Evolutionary conservation across 2,113 vertebrate genomes (phyloP).

Genomic region (Elgaria multicarinata): DNA sequence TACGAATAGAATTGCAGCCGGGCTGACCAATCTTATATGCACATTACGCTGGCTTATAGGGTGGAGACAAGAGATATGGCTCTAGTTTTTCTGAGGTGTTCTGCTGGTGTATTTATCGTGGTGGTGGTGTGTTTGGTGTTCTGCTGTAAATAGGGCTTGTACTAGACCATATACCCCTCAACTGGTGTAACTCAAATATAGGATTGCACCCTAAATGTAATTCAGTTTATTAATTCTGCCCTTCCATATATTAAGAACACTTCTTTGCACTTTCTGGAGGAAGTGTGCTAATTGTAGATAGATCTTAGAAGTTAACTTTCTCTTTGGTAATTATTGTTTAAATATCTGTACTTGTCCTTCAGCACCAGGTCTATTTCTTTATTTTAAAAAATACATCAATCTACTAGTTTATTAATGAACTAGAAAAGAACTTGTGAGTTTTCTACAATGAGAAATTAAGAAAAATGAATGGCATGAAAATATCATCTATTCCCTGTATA

Average conservation of each 20-base stretch:
- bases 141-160: neutral
- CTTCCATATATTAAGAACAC: neutral
- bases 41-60: neutral
- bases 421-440: too few relatives aligned
- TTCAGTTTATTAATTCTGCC: neutral
- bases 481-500: too few relatives aligned
- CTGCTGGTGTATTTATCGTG: neutral
- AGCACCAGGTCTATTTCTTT: too few relatives aligned
- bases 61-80: too few relatives aligned
- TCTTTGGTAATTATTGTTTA: neutral
- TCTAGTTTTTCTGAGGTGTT: too few relatives aligned
- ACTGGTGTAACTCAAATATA: neutral
- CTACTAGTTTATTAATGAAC: too few relatives aligned
- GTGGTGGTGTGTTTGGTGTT: too few relatives aligned
- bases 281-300: neutral
- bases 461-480: too few relatives aligned
- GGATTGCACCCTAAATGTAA: neutral
- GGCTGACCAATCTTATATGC: neutral
- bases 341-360: too few relatives aligned
- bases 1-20: neutral
- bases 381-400: too few relatives aligned
- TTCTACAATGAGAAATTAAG: too few relatives aligned
- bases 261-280: neutral
- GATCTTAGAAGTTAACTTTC: neutral
- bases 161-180: neutral